Conservation (phyloP, 2,113 vertebrate species). For the Cathartes aura region DNA sequence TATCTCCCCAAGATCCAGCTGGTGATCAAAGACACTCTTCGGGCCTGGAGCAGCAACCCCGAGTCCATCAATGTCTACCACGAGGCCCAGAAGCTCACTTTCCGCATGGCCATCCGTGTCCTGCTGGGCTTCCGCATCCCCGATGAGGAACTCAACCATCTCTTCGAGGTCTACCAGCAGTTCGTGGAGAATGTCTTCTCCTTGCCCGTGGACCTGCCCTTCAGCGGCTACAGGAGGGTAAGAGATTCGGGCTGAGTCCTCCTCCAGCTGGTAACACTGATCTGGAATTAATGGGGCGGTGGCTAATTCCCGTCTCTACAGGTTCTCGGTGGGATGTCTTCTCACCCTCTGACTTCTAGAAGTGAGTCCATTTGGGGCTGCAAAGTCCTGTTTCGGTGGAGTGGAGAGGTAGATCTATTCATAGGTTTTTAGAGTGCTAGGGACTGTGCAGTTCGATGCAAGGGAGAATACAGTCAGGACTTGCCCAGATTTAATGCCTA, state of each 20-base stretch:
- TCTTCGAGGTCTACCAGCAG: conserved; percentile 94
- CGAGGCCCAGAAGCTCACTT: conserved; percentile 92
- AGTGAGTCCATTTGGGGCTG: fast-evolving
- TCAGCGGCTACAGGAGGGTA: conserved; percentile 94
- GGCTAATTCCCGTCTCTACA: fast-evolving
- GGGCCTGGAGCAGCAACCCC: conserved; percentile 92
- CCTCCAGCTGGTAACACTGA: fast-evolving
- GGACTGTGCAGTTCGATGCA: not conserved
- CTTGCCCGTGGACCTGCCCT: conserved; percentile 93
- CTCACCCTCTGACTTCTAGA: not conserved
- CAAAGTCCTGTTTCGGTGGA: not conserved
- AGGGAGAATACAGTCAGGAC: no score
- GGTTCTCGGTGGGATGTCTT: fast-evolving
- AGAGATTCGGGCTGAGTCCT: not conserved
- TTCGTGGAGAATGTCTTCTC: conserved; percentile 98
- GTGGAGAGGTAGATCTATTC: fast-evolving
- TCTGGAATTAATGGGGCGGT: fast-evolving
- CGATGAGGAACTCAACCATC: conserved; percentile 88
- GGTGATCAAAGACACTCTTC: conserved; percentile 94
- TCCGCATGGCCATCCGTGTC: conserved; percentile 94
- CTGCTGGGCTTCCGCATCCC: conserved; percentile 93
- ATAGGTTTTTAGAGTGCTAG: not conserved
- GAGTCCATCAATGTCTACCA: conserved; percentile 95
- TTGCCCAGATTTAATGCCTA: fast-evolving
- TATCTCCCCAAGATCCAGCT: conserved; percentile 97